A percentile compares a stretch with the other conserved stretches of the same genome.
Evolutionary conservation across 2,888 invertebrate genomes (phyloP).

Genomic region (Orthosia gracilis): DNA sequence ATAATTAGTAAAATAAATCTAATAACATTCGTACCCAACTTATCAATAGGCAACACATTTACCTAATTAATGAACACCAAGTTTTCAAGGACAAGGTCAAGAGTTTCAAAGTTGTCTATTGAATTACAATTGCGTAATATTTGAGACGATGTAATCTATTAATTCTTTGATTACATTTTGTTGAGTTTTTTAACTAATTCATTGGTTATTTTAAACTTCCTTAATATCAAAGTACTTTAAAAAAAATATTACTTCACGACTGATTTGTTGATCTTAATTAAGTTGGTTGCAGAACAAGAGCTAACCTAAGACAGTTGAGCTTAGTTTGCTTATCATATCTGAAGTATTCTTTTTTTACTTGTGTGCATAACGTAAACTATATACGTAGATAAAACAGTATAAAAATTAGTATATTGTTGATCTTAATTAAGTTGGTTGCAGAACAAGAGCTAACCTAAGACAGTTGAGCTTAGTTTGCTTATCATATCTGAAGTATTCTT

Average conservation of each 20-base stretch:
- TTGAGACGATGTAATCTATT: slow-evolving; percentile 50
- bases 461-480: too few relatives aligned
- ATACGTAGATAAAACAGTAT: too few relatives aligned
- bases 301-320: neutral
- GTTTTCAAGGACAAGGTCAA: slow-evolving; percentile 62
- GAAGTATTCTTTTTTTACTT: too few relatives aligned
- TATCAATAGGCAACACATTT: slow-evolving; percentile 6
- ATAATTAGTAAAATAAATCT: neutral
- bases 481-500: too few relatives aligned
- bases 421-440: neutral
- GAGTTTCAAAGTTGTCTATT: slow-evolving; percentile 55
- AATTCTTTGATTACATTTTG: slow-evolving; percentile 32
- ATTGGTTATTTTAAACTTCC: slow-evolving; percentile 32
- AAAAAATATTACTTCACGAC: neutral
- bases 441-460: neutral
- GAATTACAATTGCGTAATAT: slow-evolving; percentile 66
- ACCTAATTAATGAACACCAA: slow-evolving; percentile 37
- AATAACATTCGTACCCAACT: neutral
- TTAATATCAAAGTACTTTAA: slow-evolving; percentile 14
- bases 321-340: too few relatives aligned
- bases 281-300: neutral
- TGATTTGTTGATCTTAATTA: neutral
- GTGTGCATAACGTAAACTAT: too few relatives aligned
- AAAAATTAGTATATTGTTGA: neutral
- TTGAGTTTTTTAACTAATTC: slow-evolving; percentile 23